Conservation (phyloP, 2,113 vertebrate species). For the Sporophila hypoxantha region DNA sequence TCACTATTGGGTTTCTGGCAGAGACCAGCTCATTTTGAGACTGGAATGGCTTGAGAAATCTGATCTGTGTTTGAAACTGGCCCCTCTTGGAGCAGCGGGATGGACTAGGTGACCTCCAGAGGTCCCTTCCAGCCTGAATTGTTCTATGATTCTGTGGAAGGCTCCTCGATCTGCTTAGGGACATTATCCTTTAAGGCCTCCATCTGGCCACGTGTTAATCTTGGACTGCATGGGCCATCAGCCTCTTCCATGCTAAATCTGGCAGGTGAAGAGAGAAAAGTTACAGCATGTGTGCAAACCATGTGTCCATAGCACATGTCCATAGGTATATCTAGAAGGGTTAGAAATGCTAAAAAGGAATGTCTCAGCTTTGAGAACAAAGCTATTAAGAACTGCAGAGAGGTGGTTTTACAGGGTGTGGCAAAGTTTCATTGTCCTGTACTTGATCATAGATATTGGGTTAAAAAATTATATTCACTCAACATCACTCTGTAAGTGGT, state of each 20-base stretch:
- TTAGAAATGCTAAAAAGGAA: neutral
- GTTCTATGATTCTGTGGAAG: neutral
- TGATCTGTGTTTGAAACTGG: slow-evolving; percentile 16
- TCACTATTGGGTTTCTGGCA: neutral
- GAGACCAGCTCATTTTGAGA: neutral
- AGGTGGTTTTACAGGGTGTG: neutral
- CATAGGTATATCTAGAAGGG: neutral
- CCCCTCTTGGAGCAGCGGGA: neutral
- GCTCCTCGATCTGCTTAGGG: neutral
- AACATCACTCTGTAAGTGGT: neutral
- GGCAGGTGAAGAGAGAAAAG: neutral
- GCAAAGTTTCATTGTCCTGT: neutral
- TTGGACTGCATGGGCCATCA: neutral
- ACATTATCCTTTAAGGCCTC: neutral
- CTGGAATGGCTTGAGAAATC: slow-evolving; percentile 19
- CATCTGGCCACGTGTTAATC: neutral
- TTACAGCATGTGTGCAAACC: neutral
- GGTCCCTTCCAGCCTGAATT: neutral
- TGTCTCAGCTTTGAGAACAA: neutral
- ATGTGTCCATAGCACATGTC: neutral
- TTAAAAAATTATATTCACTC: neutral
- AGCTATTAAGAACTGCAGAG: neutral
- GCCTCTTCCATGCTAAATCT: neutral
- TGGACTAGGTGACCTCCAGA: slow-evolving; percentile 7
- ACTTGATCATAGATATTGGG: neutral